Base-by-base conservation (phyloP, 2,888 invertebrate genomes). In the Diarsia rubi region DNA sequence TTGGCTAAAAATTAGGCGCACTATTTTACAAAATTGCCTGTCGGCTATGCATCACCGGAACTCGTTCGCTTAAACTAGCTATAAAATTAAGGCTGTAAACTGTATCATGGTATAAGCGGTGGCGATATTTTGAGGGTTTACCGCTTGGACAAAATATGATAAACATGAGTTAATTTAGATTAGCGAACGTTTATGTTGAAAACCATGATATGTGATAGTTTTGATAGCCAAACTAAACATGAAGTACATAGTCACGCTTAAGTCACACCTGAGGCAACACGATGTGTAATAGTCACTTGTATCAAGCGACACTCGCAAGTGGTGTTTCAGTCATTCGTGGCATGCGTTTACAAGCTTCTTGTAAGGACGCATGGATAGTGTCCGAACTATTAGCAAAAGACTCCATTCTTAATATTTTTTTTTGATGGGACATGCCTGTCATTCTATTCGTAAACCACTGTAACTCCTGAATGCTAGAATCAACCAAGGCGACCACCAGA, bases 1-100 rank as follows among this genome's bases (percentile, higher is more conserved):
- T 70, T 72, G 59, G 62, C 81, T 78, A 83, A 88, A 88, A 88
- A 88, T 81, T 78, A 86, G 73, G 86, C 65, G 73, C 69, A 81
- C 78, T 88, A 86, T 88, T 86, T 85, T 68, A 86, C 84, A 66
- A 88, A 86, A 88, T 86, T 81, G 84, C 86, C 69, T 75, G 81
- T 84, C 86, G 67, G 75, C 88, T 62, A 72, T 86, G 84, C 88
- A 86, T 86, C 85, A 88, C 88, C 75, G 84, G 84, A 78, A 75
- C 78, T 76, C 37, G 79, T 77, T 76, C 64, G 70, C 81, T 62
- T 88, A 78, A 81, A 86, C 86, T 83, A 83, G 73, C 86, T 78
- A 86, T 88, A 86, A 80, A 80, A 86, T 86, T 77, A 86, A 54
- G 67, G 73, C 67, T 86, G 45, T 3, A 19, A 21, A 70, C 6